Evolutionary conservation across 2,888 invertebrate species (phyloP), one percentile per base, ranked within the genome.

Genomic region (Patella depressa): DNA sequence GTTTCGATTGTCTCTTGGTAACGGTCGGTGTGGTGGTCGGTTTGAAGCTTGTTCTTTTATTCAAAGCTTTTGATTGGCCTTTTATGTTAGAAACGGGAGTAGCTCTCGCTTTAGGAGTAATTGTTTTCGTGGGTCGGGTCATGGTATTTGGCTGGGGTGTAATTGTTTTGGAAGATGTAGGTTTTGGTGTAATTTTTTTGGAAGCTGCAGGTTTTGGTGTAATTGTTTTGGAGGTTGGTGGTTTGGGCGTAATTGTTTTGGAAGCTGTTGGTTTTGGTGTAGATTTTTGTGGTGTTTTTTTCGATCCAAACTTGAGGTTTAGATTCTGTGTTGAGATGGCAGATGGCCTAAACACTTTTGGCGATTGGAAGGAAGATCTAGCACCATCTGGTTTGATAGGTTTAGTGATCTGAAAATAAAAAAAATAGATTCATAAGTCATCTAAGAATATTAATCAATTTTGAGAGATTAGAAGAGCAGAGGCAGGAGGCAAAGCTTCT

Each of bases 311-410:
- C 76, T 88, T 85, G 57, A 88, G 79, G 75, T 84, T 85, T 78
- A 87, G 81, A 72, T 85, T 83, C 74, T 84, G 85, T n/a, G 85
- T 85, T 57, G 83, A 85, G 19, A 84, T 72, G 14, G 86, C 85
- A 9, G 83, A 81, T 1, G 88, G 88, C 70, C 85, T 83, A 71
- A 88, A 86, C 0, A 78, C 76, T n/a, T 80, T 59, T 54, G 15
- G 76, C 4, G 65, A 65, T 65, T 65, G 65, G 24, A 65, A 65
- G 7, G 65, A 72, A 45, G 54, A 53, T 24, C 72, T 29, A 24
- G 29, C 54, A 29, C 19, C 53, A 15, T 19, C 54, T 54, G 71
- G 74, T 34, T 55, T 19, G 1, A 77, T 59, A 17, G 77, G 73
- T 71, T 75, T 77, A 9, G 24, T n/a, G 24, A 75, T 57, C 72